phyloP scores from a whole-genome alignment of 30 jellyfish, hydroid and myxozoan species.

The Chrysaora quinquecirrha region DNA sequence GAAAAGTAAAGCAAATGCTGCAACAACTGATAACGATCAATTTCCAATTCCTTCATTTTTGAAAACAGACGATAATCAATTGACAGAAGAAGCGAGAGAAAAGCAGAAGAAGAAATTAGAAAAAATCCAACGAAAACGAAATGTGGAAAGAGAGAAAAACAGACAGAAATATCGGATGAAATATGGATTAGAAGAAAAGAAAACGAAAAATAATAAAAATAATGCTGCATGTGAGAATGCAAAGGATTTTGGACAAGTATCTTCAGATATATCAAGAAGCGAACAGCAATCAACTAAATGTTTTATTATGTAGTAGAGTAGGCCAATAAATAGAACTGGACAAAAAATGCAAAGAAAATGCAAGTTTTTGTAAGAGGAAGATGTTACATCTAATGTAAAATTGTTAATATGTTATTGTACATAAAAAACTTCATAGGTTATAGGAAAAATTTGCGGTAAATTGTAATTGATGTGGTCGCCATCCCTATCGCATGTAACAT shows the following conservation, averaged over 20 bases:
- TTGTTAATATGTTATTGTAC: too few species aligned
- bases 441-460: too few species aligned
- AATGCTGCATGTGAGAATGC: not conserved
- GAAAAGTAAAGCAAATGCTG: not conserved
- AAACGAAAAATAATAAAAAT: not conserved
- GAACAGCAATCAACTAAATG: not conserved
- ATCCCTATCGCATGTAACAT: too few species aligned
- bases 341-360: too few species aligned
- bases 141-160: not conserved
- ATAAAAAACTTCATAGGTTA: too few species aligned
- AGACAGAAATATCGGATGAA: conserved; percentile 11
- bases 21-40: not conserved
- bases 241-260: not conserved
- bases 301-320: not conserved
- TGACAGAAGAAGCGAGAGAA: conserved; percentile 5
- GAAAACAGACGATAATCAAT: not conserved
- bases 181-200: not conserved
- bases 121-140: not conserved
- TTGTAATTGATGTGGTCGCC: too few species aligned
- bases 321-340: too few species aligned
- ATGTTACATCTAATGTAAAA: too few species aligned
- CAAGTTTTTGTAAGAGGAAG: too few species aligned
- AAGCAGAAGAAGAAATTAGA: not conserved
- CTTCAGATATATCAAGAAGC: not conserved
- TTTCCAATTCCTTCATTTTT: not conserved